A percentile compares a stretch with the other conserved stretches of the same genome.
These are phyloP conservation scores for Opisthocomus hoazin DNA, from an alignment of 2,113 vertebrate species.

Conservation along the genomic window DNA sequence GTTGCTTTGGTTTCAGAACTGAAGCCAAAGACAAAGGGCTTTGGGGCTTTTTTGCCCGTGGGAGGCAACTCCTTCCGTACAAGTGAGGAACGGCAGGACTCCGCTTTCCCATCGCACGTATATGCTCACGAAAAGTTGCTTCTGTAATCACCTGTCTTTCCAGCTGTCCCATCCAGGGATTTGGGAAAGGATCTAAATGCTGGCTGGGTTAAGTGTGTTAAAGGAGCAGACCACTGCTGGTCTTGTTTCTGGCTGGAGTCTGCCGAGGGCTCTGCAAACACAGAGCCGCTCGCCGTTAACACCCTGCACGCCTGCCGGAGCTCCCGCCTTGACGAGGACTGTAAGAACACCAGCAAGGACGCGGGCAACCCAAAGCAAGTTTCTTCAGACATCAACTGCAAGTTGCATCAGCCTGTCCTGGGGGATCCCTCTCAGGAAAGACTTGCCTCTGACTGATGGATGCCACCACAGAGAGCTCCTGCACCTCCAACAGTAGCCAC, in stretches of 20 bases:
- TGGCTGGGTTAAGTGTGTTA: background rate
- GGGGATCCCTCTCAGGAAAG: background rate
- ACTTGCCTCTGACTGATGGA: background rate
- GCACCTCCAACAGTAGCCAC: background rate
- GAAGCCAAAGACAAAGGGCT: background rate
- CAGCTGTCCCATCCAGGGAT: background rate
- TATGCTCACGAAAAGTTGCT: background rate
- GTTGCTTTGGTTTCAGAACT: background rate
- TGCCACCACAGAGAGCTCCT: background rate
- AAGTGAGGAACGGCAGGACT: background rate
- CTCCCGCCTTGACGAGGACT: background rate
- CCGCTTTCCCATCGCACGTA: background rate
- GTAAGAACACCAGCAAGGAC: background rate
- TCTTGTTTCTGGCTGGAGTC: background rate
- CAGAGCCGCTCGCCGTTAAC: background rate
- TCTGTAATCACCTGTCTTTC: background rate
- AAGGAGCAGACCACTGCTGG: background rate
- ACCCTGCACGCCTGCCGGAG: background rate
- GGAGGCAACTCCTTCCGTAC: background rate
- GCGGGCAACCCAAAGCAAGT: background rate
- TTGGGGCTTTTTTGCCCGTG: background rate
- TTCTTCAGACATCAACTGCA: background rate
- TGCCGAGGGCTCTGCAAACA: slow-evolving; percentile 5
- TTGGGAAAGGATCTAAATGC: background rate
- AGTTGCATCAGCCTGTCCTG: background rate